Evolutionary conservation across 2,113 vertebrate genomes (phyloP).

Genomic region (Emydura subglobosa): DNA sequence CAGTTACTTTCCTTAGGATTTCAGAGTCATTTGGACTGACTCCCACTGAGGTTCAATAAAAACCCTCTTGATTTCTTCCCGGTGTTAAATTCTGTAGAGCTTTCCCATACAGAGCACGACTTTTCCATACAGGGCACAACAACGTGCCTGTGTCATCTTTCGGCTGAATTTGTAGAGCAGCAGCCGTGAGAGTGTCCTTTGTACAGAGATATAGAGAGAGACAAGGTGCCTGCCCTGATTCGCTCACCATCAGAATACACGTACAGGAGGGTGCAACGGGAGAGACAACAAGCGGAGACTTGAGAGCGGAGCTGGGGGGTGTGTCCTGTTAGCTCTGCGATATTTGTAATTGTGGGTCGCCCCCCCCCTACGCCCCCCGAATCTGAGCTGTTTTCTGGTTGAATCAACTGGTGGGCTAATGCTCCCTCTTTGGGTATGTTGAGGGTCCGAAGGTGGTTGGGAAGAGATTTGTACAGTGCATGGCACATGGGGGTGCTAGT

Average conservation of each 20-base stretch:
- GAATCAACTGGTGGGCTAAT: neutral
- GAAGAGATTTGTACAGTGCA: accelerated
- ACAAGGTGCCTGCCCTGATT: neutral
- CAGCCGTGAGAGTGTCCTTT: neutral
- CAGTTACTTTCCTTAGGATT: neutral
- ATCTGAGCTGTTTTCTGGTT: neutral
- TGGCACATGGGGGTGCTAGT: neutral
- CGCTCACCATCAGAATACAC: neutral
- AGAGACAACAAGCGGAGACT: accelerated
- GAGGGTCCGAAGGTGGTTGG: neutral
- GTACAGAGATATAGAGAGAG: neutral
- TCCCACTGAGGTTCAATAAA: neutral
- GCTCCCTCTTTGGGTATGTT: accelerated
- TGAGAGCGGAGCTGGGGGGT: neutral
- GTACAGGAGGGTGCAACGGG: neutral
- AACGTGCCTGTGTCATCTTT: neutral
- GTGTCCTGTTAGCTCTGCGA: neutral
- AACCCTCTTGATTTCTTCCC: neutral
- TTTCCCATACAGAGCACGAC: neutral
- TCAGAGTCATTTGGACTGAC: neutral
- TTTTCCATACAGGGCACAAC: neutral
- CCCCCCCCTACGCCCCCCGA: too few relatives aligned
- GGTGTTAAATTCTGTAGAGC: neutral
- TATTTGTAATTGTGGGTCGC: accelerated
- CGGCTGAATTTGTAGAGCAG: neutral